phyloP scores from a whole-genome alignment of 2,888 invertebrate species.

The Coenonympha glycerion region DNA sequence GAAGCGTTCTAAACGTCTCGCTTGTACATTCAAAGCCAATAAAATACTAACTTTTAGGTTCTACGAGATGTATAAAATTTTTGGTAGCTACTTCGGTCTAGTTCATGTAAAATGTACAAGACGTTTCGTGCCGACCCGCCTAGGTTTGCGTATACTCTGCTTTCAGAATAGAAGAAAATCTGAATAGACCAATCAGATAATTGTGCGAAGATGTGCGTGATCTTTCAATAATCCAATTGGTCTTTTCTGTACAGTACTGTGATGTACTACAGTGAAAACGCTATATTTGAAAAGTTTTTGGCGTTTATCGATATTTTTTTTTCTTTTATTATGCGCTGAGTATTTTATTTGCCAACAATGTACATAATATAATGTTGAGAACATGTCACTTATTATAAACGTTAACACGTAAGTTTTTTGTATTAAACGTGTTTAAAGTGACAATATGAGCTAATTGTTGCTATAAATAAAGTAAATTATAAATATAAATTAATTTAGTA shows the following conservation, averaged over 20 bases:
- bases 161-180: not conserved
- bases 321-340: not conserved
- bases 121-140: not conserved
- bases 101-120: not conserved
- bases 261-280: no score
- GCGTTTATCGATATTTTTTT: not conserved
- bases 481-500: not conserved
- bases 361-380: conserved; percentile 11
- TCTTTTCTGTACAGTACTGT: no score
- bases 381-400: conserved; percentile 20
- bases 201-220: no score
- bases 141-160: not conserved
- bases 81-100: not conserved
- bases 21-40: no score
- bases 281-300: not conserved
- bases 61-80: no score
- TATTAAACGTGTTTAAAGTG: conserved; percentile 23
- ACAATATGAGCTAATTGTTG: conserved; percentile 10
- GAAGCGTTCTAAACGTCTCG: no score
- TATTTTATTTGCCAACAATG: not conserved
- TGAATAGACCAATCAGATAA: no score
- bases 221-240: no score
- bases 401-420: conserved; percentile 22
- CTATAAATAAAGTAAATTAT: not conserved
- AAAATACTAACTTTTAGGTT: no score